Evolutionary conservation across 2,797 vertebrate species (phyloP).

Genomic region (Gambusia yucatana): DNA sequence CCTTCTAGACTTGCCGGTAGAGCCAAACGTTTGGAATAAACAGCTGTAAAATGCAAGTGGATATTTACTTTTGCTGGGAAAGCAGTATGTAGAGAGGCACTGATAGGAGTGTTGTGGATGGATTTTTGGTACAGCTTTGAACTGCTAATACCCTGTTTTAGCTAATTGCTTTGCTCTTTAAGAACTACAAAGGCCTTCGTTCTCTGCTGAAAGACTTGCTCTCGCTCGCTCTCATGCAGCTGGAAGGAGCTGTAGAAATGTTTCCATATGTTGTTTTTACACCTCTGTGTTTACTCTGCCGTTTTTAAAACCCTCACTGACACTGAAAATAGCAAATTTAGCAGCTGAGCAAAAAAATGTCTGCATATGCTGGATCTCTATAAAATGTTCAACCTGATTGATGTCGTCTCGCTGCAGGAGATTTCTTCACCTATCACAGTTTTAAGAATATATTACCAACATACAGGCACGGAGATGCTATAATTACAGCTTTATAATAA

Average conservation of each 20-base stretch:
- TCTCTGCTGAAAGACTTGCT: background rate
- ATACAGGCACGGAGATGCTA: no score
- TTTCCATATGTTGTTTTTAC: background rate
- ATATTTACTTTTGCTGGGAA: background rate
- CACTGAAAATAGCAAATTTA: background rate
- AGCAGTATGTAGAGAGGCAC: background rate
- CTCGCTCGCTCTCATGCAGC: background rate
- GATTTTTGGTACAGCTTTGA: background rate
- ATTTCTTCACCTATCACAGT: background rate
- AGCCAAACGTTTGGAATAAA: background rate
- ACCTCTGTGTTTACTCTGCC: background rate
- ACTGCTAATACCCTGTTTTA: background rate
- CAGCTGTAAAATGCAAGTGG: background rate
- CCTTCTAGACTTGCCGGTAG: conserved; percentile 48
- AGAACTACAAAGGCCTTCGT: background rate
- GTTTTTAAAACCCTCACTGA: background rate
- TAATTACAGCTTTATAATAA: no score
- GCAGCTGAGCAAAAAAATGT: background rate
- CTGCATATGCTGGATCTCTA: background rate
- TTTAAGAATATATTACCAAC: background rate
- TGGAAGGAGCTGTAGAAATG: background rate
- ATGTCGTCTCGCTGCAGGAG: background rate
- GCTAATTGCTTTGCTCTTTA: background rate
- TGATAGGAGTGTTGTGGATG: background rate
- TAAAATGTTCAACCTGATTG: background rate